Percentiles rank a stretch among this genome's conserved stretches.
Evolutionary conservation across 2,113 vertebrate genomes (phyloP).

Genomic region (Oncorhynchus mykiss): DNA sequence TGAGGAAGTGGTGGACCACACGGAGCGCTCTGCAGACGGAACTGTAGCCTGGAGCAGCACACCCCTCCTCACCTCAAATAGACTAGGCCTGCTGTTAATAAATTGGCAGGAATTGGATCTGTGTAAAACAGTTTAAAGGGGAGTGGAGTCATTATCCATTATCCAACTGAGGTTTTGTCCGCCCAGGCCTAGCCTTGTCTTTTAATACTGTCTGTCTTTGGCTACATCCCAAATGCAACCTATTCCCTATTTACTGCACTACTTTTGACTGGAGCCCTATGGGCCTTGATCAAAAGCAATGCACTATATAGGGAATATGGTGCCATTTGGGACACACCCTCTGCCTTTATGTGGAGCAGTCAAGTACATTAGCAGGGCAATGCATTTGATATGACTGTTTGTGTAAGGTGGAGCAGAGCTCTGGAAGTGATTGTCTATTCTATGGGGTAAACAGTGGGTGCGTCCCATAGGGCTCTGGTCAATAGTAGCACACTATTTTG

Average conservation of each 20-base stretch:
- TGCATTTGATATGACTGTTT: conserved; percentile 62
- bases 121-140: conserved; percentile 29
- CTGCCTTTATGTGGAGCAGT: conserved; percentile 12
- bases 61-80: conserved; percentile 50
- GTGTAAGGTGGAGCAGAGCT: conserved; percentile 27
- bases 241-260: no score
- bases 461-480: not conserved
- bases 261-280: not conserved
- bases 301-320: not conserved
- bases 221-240: no score
- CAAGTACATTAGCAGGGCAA: conserved; percentile 55
- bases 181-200: no score
- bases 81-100: conserved; percentile 49
- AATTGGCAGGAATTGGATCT: conserved; percentile 53
- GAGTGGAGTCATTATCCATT: conserved; percentile 38
- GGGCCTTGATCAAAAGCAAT: conserved; percentile 42
- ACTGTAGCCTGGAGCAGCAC: conserved; percentile 43
- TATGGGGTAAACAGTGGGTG: conserved; percentile 21
- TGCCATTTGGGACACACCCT: not conserved
- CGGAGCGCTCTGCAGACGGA: conserved; percentile 29
- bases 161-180: conserved; percentile 13
- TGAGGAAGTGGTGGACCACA: conserved; percentile 52
- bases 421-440: conserved; percentile 45
- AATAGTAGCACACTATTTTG: not conserved
- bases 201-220: not conserved